Conservation (phyloP, 2,113 vertebrate species). For the Ageneiosus marmoratus region DNA sequence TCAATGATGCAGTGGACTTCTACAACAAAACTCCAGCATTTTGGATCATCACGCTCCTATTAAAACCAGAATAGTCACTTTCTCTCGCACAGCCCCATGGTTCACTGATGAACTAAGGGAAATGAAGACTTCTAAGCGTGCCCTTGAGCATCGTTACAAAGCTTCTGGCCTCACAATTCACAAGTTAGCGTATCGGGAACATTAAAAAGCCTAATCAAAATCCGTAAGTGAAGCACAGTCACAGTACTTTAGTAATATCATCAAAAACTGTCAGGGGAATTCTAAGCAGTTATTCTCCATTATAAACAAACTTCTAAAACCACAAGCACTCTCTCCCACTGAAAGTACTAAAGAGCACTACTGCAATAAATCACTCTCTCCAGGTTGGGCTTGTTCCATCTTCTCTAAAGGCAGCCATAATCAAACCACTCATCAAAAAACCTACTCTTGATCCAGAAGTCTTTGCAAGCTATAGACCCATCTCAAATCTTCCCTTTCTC, state of each 20-base stretch:
- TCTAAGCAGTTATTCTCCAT: conserved; percentile 14
- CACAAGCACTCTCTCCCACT: neutral
- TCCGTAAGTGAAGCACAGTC: neutral
- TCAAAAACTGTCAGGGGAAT: conserved; percentile 1
- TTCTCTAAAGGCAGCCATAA: too few species aligned
- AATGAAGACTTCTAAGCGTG: neutral
- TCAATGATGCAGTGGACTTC: too few species aligned
- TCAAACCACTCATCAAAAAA: too few species aligned
- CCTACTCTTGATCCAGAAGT: too few species aligned
- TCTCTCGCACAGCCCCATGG: too few species aligned
- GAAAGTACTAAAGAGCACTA: neutral
- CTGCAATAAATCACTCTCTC: conserved; percentile 8
- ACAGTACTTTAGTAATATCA: neutral
- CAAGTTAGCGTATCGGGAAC: neutral
- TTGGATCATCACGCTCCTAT: too few species aligned
- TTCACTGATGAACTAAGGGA: too few species aligned
- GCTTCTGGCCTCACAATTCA: conserved; percentile 9
- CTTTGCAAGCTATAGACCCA: too few species aligned
- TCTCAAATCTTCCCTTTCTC: too few species aligned
- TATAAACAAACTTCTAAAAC: conserved; percentile 1
- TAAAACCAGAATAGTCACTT: too few species aligned
- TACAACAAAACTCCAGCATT: too few species aligned
- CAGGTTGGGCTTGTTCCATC: neutral
- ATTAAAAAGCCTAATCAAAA: neutral
- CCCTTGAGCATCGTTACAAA: neutral